Evolutionary conservation across 1,140 invertebrate genomes (phyloP).

Genomic region (Archivesica marissinica): DNA sequence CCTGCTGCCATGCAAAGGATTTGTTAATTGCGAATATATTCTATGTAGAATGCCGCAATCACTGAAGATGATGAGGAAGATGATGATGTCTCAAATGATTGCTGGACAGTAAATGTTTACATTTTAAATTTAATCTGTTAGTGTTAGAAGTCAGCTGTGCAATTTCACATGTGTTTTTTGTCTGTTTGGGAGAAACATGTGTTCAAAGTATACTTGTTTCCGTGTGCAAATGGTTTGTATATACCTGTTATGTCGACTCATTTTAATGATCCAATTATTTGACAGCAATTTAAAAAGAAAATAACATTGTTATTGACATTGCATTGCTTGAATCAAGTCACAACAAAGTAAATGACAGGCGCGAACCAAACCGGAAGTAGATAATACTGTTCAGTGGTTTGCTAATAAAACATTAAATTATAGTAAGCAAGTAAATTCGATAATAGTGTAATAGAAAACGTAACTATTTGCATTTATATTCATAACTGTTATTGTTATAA

Average conservation of each 20-base stretch:
- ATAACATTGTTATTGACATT: slow-evolving; percentile 12
- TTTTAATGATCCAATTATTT: not conserved
- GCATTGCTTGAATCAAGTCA: slow-evolving; percentile 26
- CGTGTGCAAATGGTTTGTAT: slow-evolving; percentile 21
- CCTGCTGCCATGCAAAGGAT: no score
- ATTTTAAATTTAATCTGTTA: no score
- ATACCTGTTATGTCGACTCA: slow-evolving; percentile 32
- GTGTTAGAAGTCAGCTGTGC: no score
- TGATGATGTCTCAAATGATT: no score
- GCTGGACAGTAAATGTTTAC: no score
- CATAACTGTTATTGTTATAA: not conserved
- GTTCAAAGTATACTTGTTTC: slow-evolving; percentile 64
- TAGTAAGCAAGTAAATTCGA: no score
- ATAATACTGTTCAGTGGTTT: slow-evolving; percentile 12
- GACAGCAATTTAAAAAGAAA: not conserved
- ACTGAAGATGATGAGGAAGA: no score
- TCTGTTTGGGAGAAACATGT: slow-evolving; percentile 78
- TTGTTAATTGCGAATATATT: no score
- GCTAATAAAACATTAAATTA: not conserved
- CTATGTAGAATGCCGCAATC: no score
- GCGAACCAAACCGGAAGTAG: slow-evolving; percentile 67
- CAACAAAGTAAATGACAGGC: slow-evolving; percentile 54
- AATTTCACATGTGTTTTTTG: no score
- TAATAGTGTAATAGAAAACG: not conserved
- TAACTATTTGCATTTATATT: not conserved